Percentiles rank a stretch among this genome's conserved stretches.
Evolutionary conservation across 2,797 vertebrate species (phyloP).

Genomic region (Phalanger gymnotis): DNA sequence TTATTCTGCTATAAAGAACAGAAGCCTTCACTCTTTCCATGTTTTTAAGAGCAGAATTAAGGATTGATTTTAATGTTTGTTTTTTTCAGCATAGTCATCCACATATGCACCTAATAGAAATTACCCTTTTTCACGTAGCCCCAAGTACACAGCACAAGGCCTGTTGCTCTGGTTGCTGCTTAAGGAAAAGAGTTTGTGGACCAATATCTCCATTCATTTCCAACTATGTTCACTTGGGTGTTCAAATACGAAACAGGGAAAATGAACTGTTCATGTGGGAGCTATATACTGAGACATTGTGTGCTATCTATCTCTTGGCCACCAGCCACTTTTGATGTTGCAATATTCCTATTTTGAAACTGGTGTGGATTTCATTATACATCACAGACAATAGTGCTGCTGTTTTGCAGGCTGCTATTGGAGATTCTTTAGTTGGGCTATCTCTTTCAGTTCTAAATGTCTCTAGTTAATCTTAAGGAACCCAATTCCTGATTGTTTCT

Average conservation of each 20-base stretch:
- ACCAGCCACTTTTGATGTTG: background rate
- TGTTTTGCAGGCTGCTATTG: conserved; percentile 17
- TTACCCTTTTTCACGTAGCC: background rate
- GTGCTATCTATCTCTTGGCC: background rate
- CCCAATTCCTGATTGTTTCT: conserved; percentile 25
- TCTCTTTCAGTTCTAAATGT: conserved; percentile 17
- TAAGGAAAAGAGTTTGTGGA: background rate
- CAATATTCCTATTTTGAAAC: conserved; percentile 22
- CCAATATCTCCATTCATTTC: background rate
- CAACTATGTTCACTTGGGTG: background rate
- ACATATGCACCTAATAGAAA: background rate
- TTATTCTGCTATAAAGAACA: background rate
- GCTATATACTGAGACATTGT: conserved; percentile 12
- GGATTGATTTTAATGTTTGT: background rate
- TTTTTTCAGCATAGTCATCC: background rate
- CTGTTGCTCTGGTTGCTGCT: background rate
- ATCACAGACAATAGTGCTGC: background rate
- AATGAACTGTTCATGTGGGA: conserved; percentile 1
- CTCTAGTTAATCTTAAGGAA: conserved; percentile 33
- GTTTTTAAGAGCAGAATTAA: background rate
- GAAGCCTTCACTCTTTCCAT: background rate
- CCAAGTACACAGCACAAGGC: background rate
- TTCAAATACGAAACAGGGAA: conserved; percentile 19
- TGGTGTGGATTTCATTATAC: conserved; percentile 18
- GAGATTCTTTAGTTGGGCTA: background rate